Conservation (phyloP, 2,888 invertebrate species). For the Dryococelus australis region DNA sequence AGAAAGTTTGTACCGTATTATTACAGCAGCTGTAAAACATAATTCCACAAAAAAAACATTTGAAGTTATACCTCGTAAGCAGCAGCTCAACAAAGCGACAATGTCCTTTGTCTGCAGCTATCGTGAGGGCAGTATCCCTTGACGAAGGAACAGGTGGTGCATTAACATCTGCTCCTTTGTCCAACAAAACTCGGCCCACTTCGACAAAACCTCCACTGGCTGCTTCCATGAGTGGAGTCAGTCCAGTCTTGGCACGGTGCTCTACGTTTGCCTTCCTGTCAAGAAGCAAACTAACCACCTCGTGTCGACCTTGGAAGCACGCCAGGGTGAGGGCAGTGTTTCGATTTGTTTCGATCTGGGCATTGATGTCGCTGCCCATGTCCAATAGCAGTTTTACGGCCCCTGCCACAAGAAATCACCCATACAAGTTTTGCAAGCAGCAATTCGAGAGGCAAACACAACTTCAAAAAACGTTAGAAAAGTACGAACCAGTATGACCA, state of each 20-base stretch:
- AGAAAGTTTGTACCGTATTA: too few species aligned
- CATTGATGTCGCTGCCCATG: constrained; percentile 99
- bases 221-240: constrained; percentile 99
- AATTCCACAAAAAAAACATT: too few species aligned
- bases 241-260: constrained; percentile 97
- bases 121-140: constrained; percentile 97
- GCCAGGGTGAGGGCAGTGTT: constrained; percentile 98
- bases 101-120: constrained; percentile 99
- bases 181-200: constrained; percentile 93
- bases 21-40: too few species aligned
- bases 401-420: constrained; percentile 62
- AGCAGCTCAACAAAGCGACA: constrained; percentile 89
- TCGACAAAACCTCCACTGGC: constrained; percentile 99
- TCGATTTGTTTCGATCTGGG: constrained; percentile 98
- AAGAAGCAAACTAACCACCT: constrained; percentile 94
- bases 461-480: not conserved
- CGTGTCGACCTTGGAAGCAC: constrained; percentile 98
- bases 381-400: constrained; percentile 94
- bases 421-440: not conserved
- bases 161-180: constrained; percentile 98
- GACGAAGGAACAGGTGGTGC: constrained; percentile 98
- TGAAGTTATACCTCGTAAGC: constrained; percentile 65
- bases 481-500: constrained; percentile 75
- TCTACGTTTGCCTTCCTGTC: constrained; percentile 98
- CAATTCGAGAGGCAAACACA: not conserved